Conservation (phyloP, 2,888 invertebrate genomes). For the Cheiracanthium punctorium region DNA sequence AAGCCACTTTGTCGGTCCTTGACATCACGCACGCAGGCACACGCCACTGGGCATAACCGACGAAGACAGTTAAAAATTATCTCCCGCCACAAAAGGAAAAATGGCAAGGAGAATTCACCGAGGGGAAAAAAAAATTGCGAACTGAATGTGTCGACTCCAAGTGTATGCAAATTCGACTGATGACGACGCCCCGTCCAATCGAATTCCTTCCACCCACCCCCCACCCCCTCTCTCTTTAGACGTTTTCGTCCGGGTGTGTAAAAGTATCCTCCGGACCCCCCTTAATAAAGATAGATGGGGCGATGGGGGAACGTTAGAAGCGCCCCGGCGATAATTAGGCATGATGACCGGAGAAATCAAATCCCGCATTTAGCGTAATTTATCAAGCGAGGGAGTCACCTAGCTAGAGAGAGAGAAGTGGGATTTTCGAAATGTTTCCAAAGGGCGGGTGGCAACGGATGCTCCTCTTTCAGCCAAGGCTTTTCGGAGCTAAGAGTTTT, state of each 20-base stretch:
- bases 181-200: slow-evolving; percentile 22
- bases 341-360: slow-evolving; percentile 68
- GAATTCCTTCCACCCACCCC: background rate
- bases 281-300: slow-evolving; percentile 65
- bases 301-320: slow-evolving; percentile 32
- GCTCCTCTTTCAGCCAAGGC: background rate
- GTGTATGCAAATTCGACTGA: slow-evolving; percentile 58
- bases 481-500: no score
- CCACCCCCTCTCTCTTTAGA: background rate
- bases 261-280: slow-evolving; percentile 49
- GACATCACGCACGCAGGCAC: background rate
- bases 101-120: background rate
- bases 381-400: slow-evolving; percentile 32
- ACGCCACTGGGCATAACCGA: background rate
- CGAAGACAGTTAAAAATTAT: background rate
- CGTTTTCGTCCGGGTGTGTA: slow-evolving; percentile 36
- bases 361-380: slow-evolving; percentile 69
- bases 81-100: background rate
- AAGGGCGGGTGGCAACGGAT: background rate
- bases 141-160: slow-evolving; percentile 24
- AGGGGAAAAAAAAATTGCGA: slow-evolving; percentile 12
- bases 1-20: slow-evolving; percentile 2
- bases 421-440: background rate
- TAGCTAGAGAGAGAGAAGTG: background rate
- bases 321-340: slow-evolving; percentile 65